A percentile compares a stretch with the other conserved stretches of the same genome.
These are phyloP conservation scores for Eulemur rufifrons DNA, from an alignment of 2,113 vertebrate genomes.

Conservation along the genomic window DNA sequence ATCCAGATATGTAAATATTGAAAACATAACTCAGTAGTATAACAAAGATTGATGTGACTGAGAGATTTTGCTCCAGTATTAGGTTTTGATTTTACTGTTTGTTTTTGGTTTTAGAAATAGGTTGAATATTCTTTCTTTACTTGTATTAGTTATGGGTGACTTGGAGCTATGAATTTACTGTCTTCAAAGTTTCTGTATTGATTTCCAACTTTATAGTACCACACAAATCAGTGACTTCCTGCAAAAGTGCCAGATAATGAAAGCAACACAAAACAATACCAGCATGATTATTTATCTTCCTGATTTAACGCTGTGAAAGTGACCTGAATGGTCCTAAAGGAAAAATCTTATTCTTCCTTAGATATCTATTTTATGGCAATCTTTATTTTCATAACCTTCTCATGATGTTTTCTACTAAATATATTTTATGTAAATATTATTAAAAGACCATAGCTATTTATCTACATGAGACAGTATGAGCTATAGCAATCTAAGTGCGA, in stretches of 20 bases:
- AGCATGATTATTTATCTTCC: neutral
- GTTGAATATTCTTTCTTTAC: neutral
- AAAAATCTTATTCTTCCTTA: neutral
- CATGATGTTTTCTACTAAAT: neutral
- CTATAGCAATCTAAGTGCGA: neutral
- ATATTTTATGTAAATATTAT: neutral
- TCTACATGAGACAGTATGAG: neutral
- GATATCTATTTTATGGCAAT: neutral
- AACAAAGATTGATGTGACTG: neutral
- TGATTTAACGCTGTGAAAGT: neutral
- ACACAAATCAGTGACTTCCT: neutral
- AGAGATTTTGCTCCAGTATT: neutral
- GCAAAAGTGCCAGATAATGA: neutral
- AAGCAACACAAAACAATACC: neutral
- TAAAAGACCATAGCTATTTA: neutral
- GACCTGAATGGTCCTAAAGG: neutral
- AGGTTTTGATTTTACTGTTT: conserved; percentile 11
- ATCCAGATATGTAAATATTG: neutral
- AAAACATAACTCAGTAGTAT: neutral
- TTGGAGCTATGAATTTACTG: neutral
- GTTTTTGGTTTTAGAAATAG: conserved; percentile 27
- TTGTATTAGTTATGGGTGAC: neutral
- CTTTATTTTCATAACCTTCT: neutral
- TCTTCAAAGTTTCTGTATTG: neutral
- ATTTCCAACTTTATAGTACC: neutral